phyloP scores from a whole-genome alignment of 1,140 invertebrate genomes.

The Drosophila quadrilineata region DNA sequence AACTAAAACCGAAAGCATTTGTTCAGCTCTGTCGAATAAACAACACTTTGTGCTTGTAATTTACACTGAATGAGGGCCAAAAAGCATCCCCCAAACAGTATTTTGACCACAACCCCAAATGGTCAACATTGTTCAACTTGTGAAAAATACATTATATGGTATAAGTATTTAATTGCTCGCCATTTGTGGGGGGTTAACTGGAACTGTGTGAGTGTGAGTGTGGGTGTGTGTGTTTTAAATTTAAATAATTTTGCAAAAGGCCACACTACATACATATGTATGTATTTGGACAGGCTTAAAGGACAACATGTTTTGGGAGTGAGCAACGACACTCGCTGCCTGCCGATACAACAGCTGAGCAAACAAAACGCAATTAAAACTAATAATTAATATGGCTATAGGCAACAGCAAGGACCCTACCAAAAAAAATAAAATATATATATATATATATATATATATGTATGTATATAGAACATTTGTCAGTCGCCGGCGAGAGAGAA shows the following conservation, averaged over 20 bases:
- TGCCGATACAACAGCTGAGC: slow-evolving; percentile 21
- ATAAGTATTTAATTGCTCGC: slow-evolving; percentile 76
- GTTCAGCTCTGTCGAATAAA: slow-evolving; percentile 42
- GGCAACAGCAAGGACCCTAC: slow-evolving; percentile 28
- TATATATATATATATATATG: too few species aligned
- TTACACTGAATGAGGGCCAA: slow-evolving; percentile 41
- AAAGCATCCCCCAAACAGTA: slow-evolving; percentile 18
- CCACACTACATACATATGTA: neutral
- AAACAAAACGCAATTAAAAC: slow-evolving; percentile 75
- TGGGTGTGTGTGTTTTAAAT: slow-evolving; percentile 16
- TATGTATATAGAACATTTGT: slow-evolving; percentile 68
- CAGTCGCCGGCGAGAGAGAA: slow-evolving; percentile 36
- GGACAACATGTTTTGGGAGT: too few species aligned
- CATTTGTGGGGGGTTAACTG: slow-evolving; percentile 41
- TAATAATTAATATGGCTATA: slow-evolving; percentile 74
- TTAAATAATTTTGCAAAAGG: slow-evolving; percentile 12
- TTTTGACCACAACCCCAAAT: slow-evolving; percentile 73
- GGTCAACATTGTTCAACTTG: slow-evolving; percentile 77
- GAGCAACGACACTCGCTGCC: neutral
- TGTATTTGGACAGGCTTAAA: slow-evolving; percentile 6
- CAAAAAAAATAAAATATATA: too few species aligned
- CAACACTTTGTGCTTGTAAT: slow-evolving; percentile 73
- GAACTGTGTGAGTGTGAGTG: neutral
- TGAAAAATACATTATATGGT: slow-evolving; percentile 79
- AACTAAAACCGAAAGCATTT: slow-evolving; percentile 30